A percentile compares a stretch with the other conserved stretches of the same genome.
Evolutionary conservation across 1,140 invertebrate genomes (phyloP).

Genomic region (Tenebrio molitor): DNA sequence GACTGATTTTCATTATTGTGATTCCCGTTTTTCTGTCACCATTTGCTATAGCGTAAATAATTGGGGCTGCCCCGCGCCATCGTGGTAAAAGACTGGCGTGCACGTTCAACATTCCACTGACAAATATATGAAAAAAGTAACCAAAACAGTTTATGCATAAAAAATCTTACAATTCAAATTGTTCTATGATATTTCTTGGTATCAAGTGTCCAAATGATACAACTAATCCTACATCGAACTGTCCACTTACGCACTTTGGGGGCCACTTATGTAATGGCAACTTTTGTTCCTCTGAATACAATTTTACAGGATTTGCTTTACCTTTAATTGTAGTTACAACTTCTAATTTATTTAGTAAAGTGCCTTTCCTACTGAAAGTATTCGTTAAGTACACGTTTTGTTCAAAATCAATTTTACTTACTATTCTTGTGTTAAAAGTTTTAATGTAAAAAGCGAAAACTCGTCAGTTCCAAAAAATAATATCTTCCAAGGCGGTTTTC

Average conservation of each 20-base stretch:
- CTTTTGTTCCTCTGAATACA: conserved; percentile 69
- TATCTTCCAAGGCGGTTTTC: conserved; percentile 69
- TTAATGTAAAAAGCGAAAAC: conserved; percentile 76
- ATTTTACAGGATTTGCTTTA: conserved; percentile 69
- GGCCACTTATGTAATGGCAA: conserved; percentile 74
- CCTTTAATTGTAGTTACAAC: conserved; percentile 73
- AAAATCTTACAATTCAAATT: conserved; percentile 72
- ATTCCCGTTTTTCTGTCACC: conserved; percentile 88
- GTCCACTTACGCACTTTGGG: conserved; percentile 56
- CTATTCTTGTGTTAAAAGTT: conserved; percentile 67
- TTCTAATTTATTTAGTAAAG: conserved; percentile 68
- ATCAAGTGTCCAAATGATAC: conserved; percentile 83
- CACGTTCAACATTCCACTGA: conserved; percentile 91
- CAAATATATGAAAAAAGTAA: neutral
- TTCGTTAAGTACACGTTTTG: conserved; percentile 37
- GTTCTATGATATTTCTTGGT: conserved; percentile 73
- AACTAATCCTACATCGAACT: conserved; percentile 77
- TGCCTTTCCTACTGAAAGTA: conserved; percentile 62
- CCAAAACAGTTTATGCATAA: neutral
- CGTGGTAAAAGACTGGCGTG: conserved; percentile 92
- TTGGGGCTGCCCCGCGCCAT: conserved; percentile 93
- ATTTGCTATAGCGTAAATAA: conserved; percentile 86
- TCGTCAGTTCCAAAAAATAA: conserved; percentile 80
- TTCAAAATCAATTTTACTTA: conserved; percentile 65
- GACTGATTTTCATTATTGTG: conserved; percentile 89